These are phyloP conservation scores for Stegodyphus dumicola DNA, from an alignment of 1,140 invertebrate species.

Conservation along the genomic window DNA sequence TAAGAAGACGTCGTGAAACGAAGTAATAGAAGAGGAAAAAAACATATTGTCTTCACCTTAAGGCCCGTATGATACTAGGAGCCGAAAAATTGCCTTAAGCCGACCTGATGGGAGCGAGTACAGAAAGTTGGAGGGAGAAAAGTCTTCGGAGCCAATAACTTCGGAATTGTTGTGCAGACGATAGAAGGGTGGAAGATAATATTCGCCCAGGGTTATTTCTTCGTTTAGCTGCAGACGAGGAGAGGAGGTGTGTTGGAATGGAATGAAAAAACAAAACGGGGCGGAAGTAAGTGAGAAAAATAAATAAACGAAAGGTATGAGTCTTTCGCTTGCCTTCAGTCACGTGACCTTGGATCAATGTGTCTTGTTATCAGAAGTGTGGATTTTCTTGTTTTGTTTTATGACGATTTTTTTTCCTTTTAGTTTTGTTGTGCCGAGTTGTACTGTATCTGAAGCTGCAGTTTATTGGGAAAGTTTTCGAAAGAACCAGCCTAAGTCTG, in stretches of 20 bases:
- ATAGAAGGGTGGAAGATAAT: slow-evolving; percentile 2
- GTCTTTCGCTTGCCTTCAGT: no score
- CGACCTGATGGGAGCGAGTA: neutral
- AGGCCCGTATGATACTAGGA: neutral
- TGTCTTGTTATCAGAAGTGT: neutral
- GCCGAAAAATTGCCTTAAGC: neutral
- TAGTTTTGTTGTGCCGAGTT: no score
- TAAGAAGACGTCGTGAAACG: no score
- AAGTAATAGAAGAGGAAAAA: neutral
- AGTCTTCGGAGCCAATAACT: slow-evolving; percentile 14
- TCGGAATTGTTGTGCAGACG: neutral
- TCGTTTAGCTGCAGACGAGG: slow-evolving; percentile 2
- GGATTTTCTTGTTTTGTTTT: neutral
- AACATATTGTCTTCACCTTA: neutral
- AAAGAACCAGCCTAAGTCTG: neutral
- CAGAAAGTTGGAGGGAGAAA: neutral
- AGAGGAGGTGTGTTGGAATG: neutral
- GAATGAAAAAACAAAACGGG: slow-evolving; percentile 10
- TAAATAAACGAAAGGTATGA: neutral
- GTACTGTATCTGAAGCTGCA: neutral
- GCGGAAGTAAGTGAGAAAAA: slow-evolving; percentile 2
- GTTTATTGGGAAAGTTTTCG: neutral
- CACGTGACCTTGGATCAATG: slow-evolving; percentile 7
- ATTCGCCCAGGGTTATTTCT: slow-evolving; percentile 24
- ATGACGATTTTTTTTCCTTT: neutral